A percentile compares a stretch with the other conserved stretches of the same genome.
Conservation (phyloP, 2,113 vertebrate species). For the Chaetorhynchus papuensis region DNA sequence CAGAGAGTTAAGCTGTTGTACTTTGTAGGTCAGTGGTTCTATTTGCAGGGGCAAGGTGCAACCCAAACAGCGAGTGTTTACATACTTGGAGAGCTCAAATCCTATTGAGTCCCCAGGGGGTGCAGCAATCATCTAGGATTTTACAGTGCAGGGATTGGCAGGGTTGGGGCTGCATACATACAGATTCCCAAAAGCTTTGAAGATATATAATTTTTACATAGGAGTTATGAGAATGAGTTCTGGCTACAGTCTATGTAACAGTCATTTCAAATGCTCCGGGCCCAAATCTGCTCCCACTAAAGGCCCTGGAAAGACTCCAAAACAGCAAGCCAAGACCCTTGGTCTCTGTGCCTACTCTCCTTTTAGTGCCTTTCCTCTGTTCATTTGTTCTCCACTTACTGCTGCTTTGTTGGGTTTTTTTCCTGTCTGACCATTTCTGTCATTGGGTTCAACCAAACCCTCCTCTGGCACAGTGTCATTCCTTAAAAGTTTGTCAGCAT, state of each 20-base stretch:
- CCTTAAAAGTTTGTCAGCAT: neutral
- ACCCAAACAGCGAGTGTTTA: neutral
- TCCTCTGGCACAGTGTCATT: neutral
- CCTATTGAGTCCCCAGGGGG: neutral
- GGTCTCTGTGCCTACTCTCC: neutral
- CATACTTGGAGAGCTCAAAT: neutral
- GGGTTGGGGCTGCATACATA: neutral
- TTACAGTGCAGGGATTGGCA: neutral
- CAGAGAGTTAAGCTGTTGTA: neutral
- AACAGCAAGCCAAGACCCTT: neutral
- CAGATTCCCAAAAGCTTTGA: neutral
- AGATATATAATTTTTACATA: neutral
- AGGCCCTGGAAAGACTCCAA: neutral
- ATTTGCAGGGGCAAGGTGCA: neutral
- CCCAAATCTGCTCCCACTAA: neutral
- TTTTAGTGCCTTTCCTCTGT: neutral
- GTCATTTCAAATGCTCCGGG: neutral
- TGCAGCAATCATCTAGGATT: neutral
- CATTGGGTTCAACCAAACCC: neutral
- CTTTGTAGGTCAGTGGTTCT: neutral
- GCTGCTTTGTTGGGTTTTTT: neutral
- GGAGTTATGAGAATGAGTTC: neutral
- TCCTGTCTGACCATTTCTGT: neutral
- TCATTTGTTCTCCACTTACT: neutral
- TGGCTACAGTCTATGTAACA: neutral